Evolutionary conservation across 1,140 invertebrate genomes (phyloP).

Genomic region (Maniola jurtina): DNA sequence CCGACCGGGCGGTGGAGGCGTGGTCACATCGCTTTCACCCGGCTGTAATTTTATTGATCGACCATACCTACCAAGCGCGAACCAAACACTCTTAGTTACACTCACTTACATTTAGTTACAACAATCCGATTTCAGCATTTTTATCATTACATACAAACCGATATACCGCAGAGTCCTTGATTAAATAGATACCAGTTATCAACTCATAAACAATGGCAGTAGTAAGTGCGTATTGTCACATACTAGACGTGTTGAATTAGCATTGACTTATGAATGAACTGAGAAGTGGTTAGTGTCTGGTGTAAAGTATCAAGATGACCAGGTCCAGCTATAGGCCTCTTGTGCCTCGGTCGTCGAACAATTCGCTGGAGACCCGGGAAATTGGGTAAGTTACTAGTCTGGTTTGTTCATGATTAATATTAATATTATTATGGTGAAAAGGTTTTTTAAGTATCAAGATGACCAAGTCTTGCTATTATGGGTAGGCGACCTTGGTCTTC

Average conservation of each 20-base stretch:
- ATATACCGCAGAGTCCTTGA: background rate
- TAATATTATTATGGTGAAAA: background rate
- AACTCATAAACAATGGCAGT: slow-evolving; percentile 48
- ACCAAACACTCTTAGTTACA: slow-evolving; percentile 46
- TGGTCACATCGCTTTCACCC: slow-evolving; percentile 67
- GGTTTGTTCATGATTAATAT: background rate
- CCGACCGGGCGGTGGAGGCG: slow-evolving; percentile 53
- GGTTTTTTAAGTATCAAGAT: background rate
- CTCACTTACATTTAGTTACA: slow-evolving; percentile 23
- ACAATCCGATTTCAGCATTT: slow-evolving; percentile 49
- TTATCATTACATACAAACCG: slow-evolving; percentile 19
- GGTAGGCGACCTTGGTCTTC: too few species aligned
- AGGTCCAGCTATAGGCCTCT: slow-evolving; percentile 67
- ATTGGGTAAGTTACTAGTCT: slow-evolving; percentile 50
- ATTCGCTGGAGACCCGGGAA: slow-evolving; percentile 61
- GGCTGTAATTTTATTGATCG: slow-evolving; percentile 64
- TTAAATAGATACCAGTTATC: slow-evolving; percentile 53
- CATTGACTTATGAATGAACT: slow-evolving; percentile 35
- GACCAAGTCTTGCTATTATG: too few species aligned
- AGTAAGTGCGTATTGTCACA: slow-evolving; percentile 38
- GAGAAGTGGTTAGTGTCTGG: slow-evolving; percentile 10
- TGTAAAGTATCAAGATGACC: slow-evolving; percentile 52
- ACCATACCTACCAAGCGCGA: slow-evolving; percentile 46
- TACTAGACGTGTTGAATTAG: slow-evolving; percentile 48
- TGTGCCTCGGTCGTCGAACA: slow-evolving; percentile 64